These are phyloP conservation scores for Manacus vitellinus DNA, from an alignment of 2,113 vertebrate species.

Conservation along the genomic window DNA sequence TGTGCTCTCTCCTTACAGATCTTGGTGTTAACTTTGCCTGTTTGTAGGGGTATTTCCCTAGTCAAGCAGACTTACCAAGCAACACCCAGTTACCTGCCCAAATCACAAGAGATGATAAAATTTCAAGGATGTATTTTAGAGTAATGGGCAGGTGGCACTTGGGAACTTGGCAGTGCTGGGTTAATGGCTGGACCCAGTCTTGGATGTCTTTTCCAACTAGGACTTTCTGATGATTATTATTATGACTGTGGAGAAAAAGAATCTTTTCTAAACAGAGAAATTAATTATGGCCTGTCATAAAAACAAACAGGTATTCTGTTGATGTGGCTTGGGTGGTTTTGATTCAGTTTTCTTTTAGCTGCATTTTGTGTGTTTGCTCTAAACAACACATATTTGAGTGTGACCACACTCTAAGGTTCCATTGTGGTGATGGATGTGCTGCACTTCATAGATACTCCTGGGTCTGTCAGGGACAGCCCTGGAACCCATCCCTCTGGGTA, in stretches of 20 bases:
- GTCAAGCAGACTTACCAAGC: background rate
- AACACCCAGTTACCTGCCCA: background rate
- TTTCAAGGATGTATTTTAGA: background rate
- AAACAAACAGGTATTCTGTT: background rate
- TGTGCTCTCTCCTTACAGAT: background rate
- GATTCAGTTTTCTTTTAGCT: background rate
- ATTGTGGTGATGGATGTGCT: rapidly evolving
- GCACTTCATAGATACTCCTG: rapidly evolving
- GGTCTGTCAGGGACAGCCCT: background rate
- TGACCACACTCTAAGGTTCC: background rate
- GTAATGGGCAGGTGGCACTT: background rate
- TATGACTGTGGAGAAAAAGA: background rate
- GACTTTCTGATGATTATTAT: background rate
- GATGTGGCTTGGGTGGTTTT: background rate
- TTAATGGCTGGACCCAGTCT: background rate
- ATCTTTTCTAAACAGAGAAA: background rate
- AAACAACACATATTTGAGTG: rapidly evolving
- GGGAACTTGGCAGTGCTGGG: background rate
- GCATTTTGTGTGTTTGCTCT: background rate
- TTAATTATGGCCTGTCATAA: background rate
- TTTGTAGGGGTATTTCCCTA: background rate
- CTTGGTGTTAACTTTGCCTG: rapidly evolving
- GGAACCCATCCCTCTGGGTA: background rate
- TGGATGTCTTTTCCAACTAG: background rate
- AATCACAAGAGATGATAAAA: background rate